Base-by-base conservation (phyloP, 2,797 vertebrate genomes). In the Coracias cyanogaster region DNA sequence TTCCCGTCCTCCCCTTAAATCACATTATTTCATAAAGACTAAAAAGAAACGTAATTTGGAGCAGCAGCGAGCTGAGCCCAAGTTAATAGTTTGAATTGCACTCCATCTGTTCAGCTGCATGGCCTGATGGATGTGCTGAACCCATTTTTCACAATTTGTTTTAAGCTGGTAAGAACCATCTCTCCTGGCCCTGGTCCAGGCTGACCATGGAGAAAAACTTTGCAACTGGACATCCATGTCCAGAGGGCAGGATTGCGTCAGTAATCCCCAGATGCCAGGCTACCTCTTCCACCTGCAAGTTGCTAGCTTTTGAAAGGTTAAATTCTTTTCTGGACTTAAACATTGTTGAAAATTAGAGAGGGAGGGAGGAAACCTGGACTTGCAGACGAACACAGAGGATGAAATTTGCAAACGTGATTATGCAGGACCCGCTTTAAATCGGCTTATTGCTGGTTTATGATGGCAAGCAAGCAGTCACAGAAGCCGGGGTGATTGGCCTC, bases 131-230 rank as follows among this genome's bases (percentile, higher is more conserved):
- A 96, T 97, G 89, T 94, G 93, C 94, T 92, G 96, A 98, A 91
- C 97, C 88, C 96, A 94, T 98, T 98, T 98, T 98, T 98, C 96
- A 98, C 96, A 92, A 89, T 98, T 97, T 97, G 96, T 97, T 97
- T 96, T 97, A 96, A 97, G 96, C 96, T 96, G 97, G 97, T 97
- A 96, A 96, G 94, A 97, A 94, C 94, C 83, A 19, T 96, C 79
- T 70, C 74, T 96, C 71, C 89, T 98, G 98, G 97, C 96, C 57
- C 45, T 7, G 1, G 21, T 97, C 97, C 98, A 98, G 86, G 48
- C 52, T 89, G 96, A 86, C 95, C 97, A 65, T n/a, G 76, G 79
- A 94, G 78, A 39, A 91, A 73, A 95, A 96, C 58, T 93, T 97
- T 1, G 0, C 85, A 64, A 94, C 70, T 95, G 96, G 95, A 97